A percentile compares a stretch with the other conserved stretches of the same genome.
Evolutionary conservation across 2,113 vertebrate species (phyloP).

Genomic region (Myrmophylax atrothorax): DNA sequence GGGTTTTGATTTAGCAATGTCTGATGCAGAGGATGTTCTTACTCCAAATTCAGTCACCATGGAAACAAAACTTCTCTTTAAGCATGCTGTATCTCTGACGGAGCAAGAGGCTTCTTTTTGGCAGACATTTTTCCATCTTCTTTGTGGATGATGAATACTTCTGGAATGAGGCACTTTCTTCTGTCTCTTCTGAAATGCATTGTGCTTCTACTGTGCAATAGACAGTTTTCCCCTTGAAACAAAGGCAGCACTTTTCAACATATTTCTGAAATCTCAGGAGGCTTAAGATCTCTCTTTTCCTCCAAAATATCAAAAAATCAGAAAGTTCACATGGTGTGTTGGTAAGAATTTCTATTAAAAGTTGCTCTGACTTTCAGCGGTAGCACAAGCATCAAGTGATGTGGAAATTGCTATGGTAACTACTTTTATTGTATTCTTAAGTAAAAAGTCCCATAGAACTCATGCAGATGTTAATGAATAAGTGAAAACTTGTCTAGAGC

Average conservation of each 20-base stretch:
- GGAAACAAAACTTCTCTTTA: conserved; percentile 64
- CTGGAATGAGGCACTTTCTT: conserved; percentile 2
- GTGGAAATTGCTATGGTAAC: conserved; percentile 64
- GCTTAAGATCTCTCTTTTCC: not conserved
- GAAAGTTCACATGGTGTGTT: not conserved
- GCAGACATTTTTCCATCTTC: conserved; percentile 41
- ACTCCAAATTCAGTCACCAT: conserved; percentile 69
- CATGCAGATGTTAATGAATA: not conserved
- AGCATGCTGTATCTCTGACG: conserved; percentile 7
- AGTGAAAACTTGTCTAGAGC: not conserved
- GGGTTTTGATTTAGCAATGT: conserved; percentile 48
- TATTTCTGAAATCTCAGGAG: not conserved
- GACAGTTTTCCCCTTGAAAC: conserved; percentile 12
- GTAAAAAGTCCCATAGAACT: conserved; percentile 21
- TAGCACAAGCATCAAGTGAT: conserved; percentile 35
- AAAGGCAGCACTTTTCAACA: not conserved
- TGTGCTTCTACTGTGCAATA: not conserved
- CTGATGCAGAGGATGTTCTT: conserved; percentile 52
- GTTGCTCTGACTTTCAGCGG: conserved; percentile 1
- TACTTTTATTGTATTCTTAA: conserved; percentile 24
- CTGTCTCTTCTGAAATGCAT: not conserved
- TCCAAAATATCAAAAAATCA: not conserved
- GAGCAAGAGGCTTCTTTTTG: conserved; percentile 46
- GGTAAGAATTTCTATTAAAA: conserved; percentile 47
- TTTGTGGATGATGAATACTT: conserved; percentile 34